phyloP scores from a whole-genome alignment of 2,888 invertebrate genomes.

The Chorisops tibialis region DNA sequence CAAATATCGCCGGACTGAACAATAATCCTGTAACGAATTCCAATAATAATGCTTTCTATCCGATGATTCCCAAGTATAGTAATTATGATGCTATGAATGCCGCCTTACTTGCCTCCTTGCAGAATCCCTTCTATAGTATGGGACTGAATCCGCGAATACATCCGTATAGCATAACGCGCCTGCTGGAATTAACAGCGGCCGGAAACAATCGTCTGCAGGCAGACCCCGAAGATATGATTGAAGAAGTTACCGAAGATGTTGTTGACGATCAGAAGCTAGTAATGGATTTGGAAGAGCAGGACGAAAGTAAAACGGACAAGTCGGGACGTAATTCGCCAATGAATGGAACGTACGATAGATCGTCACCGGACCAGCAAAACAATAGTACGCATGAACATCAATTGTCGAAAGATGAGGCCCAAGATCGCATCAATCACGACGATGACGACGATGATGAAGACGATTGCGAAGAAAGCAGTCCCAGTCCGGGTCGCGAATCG shows the following conservation, averaged over 20 bases:
- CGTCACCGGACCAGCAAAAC: conserved; percentile 71
- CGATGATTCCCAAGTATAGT: conserved; percentile 69
- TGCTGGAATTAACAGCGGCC: conserved; percentile 49
- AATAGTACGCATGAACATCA: conserved; percentile 33
- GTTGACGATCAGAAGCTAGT: conserved; percentile 61
- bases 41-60: conserved; percentile 62
- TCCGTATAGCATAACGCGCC: conserved; percentile 49
- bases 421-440: not conserved
- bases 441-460: conserved; percentile 54
- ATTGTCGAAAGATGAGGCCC: not conserved
- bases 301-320: conserved; percentile 47
- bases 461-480: conserved; percentile 42
- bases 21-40: conserved; percentile 49
- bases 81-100: conserved; percentile 62
- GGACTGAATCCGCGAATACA: conserved; percentile 49
- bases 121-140: conserved; percentile 50
- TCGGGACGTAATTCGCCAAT: conserved; percentile 38
- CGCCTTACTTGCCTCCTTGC: conserved; percentile 55
- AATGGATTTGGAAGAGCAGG: conserved; percentile 64
- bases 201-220: conserved; percentile 41
- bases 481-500: conserved; percentile 3
- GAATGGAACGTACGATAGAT: conserved; percentile 53
- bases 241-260: conserved; percentile 61
- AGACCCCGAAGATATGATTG: conserved; percentile 61
- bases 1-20: conserved; percentile 39